Evolutionary conservation across 2,888 invertebrate species (phyloP), one percentile per base, ranked within the genome.

Genomic region (Drosophila fungiperda): DNA sequence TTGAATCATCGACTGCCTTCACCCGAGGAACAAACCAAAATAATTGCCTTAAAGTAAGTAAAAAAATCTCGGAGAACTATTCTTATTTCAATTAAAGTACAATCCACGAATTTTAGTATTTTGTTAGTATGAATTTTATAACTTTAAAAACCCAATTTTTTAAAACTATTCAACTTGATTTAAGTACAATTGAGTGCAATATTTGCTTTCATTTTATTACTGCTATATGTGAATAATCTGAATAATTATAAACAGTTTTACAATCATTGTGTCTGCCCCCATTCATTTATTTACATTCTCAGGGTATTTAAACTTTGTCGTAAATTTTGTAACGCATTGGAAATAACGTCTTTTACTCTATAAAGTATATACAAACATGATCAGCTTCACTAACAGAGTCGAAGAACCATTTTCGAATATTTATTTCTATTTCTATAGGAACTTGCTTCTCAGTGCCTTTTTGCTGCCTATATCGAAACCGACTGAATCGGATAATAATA

Each of bases 1-100:
- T 95, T 97, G 85, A 97, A 97, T 94, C 97, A 97, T 94, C 95
- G 96, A 92, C 94, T 97, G 90, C 97, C 97, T 55, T 97, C 97
- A 80, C 97, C 97, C 42, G 97, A 97, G 93, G 97, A 97, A 93
- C 97, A 97, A 93, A 95, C 97, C 80, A 95, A 96, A 93, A 95
- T 96, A 86, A 95, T 97, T 92, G 97, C 96, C 85, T 95, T 96
- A 92, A 97, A 96, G 97, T 97, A 94, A 94, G 95, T 91, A 74
- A n/a, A 17, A 12, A 17, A 12, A 29, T 11, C 6, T 3, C 11
- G 6, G 1, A 11, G 11, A 17, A 6, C 17, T 17, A 5, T 49
- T 1, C 8, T 2, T 23, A 45, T 15, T 23, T 1, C 7, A 45
- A 45, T 45, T 15, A 45, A 45, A 45, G 1, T 20, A 20, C 0